phyloP scores from a whole-genome alignment of 2,113 vertebrate species.

The Zosterops hypoxanthus region DNA sequence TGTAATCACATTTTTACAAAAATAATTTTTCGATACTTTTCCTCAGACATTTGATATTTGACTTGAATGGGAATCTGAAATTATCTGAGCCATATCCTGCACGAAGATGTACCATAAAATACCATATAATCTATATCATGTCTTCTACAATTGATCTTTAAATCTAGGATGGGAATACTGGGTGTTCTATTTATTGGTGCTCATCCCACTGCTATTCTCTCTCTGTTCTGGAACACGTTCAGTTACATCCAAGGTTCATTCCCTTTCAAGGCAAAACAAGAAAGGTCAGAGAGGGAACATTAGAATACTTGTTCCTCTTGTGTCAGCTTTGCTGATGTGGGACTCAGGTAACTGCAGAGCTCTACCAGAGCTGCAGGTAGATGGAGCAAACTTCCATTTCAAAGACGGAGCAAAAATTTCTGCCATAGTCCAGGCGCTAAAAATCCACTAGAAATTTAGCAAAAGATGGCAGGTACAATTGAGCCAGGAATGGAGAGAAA shows the following conservation, averaged over 20 bases:
- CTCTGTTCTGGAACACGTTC: background rate
- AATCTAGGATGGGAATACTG: background rate
- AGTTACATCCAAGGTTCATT: background rate
- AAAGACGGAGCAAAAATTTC: background rate
- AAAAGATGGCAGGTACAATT: background rate
- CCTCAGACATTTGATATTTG: background rate
- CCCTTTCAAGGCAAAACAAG: background rate
- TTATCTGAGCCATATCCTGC: background rate
- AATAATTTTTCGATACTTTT: background rate
- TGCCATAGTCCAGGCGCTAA: background rate
- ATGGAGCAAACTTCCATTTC: background rate
- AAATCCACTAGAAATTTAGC: background rate
- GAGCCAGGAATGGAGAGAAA: background rate
- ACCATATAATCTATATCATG: background rate
- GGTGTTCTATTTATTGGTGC: background rate
- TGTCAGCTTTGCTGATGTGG: background rate
- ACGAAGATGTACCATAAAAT: background rate
- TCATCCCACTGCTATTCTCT: background rate
- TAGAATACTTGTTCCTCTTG: background rate
- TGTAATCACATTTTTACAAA: background rate
- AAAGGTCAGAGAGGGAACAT: background rate
- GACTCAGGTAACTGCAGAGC: background rate
- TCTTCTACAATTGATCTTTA: background rate
- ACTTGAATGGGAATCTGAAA: background rate
- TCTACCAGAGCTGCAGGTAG: background rate